These are phyloP conservation scores for Ditula angustiorana DNA, from an alignment of 2,888 invertebrate genomes.

Conservation along the genomic window DNA sequence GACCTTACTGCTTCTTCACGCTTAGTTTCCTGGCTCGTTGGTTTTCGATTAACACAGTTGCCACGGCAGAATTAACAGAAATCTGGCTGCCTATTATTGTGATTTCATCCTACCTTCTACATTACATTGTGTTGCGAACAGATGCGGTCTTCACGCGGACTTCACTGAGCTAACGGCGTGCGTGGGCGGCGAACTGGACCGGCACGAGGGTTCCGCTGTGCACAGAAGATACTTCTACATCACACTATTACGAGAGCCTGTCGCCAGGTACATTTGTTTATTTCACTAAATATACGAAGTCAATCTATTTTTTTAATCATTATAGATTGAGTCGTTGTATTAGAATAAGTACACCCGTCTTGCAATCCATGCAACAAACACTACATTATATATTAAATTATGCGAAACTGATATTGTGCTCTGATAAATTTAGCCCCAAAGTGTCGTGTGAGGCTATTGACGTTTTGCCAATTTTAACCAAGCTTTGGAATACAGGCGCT, in stretches of 20 bases:
- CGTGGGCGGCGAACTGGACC: slow-evolving; percentile 96
- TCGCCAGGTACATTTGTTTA: slow-evolving; percentile 84
- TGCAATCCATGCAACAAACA: not conserved
- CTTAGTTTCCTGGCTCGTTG: slow-evolving; percentile 54
- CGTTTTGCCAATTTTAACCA: slow-evolving; percentile 15
- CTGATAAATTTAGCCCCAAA: slow-evolving; percentile 4
- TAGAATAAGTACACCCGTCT: too few relatives aligned
- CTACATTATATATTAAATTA: not conserved
- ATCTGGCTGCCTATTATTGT: too few relatives aligned
- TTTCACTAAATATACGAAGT: not conserved
- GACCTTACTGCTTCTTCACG: slow-evolving; percentile 62
- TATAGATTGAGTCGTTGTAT: too few relatives aligned
- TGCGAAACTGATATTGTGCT: not conserved
- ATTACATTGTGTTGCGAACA: too few relatives aligned
- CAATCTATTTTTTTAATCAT: not conserved
- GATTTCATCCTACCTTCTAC: too few relatives aligned
- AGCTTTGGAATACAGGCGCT: not conserved
- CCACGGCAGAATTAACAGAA: slow-evolving; percentile 19
- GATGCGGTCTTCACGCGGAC: slow-evolving; percentile 98
- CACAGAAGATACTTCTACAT: slow-evolving; percentile 98
- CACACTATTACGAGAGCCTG: slow-evolving; percentile 97
- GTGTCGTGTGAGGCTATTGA: not conserved
- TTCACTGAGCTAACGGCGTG: slow-evolving; percentile 98
- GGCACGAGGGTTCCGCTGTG: slow-evolving; percentile 93
- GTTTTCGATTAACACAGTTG: slow-evolving; percentile 55